Evolutionary conservation across 1,140 invertebrate species (phyloP).

Genomic region (Calephelis nemesis): DNA sequence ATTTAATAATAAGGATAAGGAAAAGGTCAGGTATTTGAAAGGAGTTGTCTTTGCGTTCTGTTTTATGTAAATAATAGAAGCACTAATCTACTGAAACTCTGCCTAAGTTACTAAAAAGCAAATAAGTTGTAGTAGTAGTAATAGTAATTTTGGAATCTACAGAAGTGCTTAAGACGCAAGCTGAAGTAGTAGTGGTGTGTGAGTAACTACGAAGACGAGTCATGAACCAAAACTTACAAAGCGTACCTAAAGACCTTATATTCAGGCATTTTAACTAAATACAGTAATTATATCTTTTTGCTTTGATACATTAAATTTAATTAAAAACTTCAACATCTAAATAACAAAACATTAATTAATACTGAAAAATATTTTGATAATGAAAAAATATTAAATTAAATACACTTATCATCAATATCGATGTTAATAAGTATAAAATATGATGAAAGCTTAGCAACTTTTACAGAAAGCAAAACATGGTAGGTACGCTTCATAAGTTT

Average conservation of each 20-base stretch:
- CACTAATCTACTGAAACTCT: conserved; percentile 8
- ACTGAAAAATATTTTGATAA: too few species aligned
- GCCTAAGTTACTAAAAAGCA: conserved; percentile 6
- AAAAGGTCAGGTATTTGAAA: not conserved
- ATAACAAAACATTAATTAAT: too few species aligned
- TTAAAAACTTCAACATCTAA: too few species aligned
- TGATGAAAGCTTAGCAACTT: too few species aligned
- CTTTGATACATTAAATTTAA: too few species aligned
- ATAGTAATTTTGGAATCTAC: conserved; percentile 16
- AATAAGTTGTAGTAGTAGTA: not conserved
- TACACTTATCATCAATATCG: too few species aligned
- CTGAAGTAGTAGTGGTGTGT: conserved; percentile 28
- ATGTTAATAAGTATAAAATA: too few species aligned
- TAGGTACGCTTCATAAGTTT: too few species aligned
- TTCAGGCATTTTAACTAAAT: not conserved
- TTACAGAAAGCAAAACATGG: too few species aligned
- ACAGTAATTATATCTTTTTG: too few species aligned
- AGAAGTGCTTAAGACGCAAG: conserved; percentile 21
- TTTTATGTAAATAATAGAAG: conserved; percentile 25
- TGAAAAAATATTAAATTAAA: too few species aligned
- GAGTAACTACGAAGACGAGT: conserved; percentile 7
- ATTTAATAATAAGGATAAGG: conserved; percentile 8
- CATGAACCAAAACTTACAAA: not conserved
- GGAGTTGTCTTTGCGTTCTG: conserved; percentile 7
- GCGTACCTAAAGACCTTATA: not conserved